Evolutionary conservation across 1,140 invertebrate genomes (phyloP).

Genomic region (Drosophila ananassae): DNA sequence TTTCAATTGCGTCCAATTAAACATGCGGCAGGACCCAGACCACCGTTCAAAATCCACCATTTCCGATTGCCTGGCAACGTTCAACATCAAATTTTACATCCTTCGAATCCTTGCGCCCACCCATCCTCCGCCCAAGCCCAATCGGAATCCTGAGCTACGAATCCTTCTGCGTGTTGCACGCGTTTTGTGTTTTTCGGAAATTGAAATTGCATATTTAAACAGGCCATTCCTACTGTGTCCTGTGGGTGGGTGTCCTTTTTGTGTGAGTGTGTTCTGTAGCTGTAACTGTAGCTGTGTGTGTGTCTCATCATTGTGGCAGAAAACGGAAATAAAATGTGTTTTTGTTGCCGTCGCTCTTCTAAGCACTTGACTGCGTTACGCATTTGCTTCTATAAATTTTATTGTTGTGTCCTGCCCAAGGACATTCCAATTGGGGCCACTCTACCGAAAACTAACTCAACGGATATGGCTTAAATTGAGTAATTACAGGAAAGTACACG

Average conservation of each 20-base stretch:
- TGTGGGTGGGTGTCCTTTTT: slow-evolving; percentile 2
- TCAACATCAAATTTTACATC: slow-evolving; percentile 63
- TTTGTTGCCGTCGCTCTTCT: slow-evolving; percentile 49
- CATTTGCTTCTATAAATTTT: slow-evolving; percentile 52
- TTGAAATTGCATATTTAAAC: slow-evolving; percentile 83
- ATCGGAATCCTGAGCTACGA: slow-evolving; percentile 33
- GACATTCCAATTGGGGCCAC: slow-evolving; percentile 24
- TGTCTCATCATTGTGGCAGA: slow-evolving; percentile 35
- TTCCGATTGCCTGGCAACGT: slow-evolving; percentile 64
- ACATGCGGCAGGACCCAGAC: slow-evolving; percentile 58
- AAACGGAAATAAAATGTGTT: slow-evolving; percentile 64
- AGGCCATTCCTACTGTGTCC: slow-evolving; percentile 49
- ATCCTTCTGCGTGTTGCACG: slow-evolving; percentile 62
- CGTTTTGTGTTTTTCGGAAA: slow-evolving; percentile 79
- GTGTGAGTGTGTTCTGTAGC: neutral
- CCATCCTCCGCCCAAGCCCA: neutral
- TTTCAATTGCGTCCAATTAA: slow-evolving; percentile 82
- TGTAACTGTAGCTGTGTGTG: slow-evolving; percentile 2
- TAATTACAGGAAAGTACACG: neutral
- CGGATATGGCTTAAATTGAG: slow-evolving; percentile 5
- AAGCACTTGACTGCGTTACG: slow-evolving; percentile 46
- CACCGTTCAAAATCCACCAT: slow-evolving; percentile 41
- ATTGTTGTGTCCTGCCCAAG: slow-evolving; percentile 23
- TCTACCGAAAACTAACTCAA: neutral
- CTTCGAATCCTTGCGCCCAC: slow-evolving; percentile 1